These are phyloP conservation scores for Tridacna gigas DNA, from an alignment of 2,888 invertebrate genomes.

Conservation along the genomic window DNA sequence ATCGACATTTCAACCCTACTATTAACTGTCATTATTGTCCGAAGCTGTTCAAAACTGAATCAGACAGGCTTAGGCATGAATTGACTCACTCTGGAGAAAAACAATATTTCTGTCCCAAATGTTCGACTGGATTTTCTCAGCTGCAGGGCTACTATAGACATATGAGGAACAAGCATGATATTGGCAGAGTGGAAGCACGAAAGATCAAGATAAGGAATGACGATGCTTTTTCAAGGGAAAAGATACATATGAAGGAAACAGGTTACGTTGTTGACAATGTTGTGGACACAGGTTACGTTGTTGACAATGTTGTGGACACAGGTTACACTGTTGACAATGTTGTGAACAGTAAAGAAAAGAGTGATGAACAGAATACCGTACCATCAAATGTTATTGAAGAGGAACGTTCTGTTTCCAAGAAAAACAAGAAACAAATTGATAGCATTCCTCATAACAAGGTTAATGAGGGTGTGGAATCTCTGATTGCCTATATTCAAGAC, in stretches of 20 bases:
- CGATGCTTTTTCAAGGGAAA: slow-evolving; percentile 41
- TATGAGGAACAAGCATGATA: slow-evolving; percentile 54
- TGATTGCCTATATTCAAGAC: not conserved
- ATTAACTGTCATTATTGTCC: slow-evolving; percentile 44
- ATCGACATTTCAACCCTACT: slow-evolving; percentile 49
- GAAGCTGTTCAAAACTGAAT: slow-evolving; percentile 55
- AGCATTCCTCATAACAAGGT: not conserved
- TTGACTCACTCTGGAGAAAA: slow-evolving; percentile 59
- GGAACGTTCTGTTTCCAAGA: not conserved
- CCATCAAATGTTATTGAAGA: not conserved
- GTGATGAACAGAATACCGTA: not conserved
- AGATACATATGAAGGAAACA: slow-evolving; percentile 16
- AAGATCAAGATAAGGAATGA: slow-evolving; percentile 48
- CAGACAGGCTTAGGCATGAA: slow-evolving; percentile 52
- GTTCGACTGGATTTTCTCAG: slow-evolving; percentile 47
- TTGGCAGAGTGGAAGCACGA: slow-evolving; percentile 50
- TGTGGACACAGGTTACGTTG: not conserved
- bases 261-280: not conserved
- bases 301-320: not conserved
- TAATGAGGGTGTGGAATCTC: not conserved
- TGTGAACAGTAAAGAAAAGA: not conserved
- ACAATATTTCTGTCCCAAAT: slow-evolving; percentile 50
- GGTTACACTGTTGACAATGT: not conserved
- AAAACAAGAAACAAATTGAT: not conserved
- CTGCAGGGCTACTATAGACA: slow-evolving; percentile 54